A percentile compares a stretch with the other conserved stretches of the same genome.
Conservation (phyloP, 2,113 vertebrate genomes). For the Oryzias woworae region DNA sequence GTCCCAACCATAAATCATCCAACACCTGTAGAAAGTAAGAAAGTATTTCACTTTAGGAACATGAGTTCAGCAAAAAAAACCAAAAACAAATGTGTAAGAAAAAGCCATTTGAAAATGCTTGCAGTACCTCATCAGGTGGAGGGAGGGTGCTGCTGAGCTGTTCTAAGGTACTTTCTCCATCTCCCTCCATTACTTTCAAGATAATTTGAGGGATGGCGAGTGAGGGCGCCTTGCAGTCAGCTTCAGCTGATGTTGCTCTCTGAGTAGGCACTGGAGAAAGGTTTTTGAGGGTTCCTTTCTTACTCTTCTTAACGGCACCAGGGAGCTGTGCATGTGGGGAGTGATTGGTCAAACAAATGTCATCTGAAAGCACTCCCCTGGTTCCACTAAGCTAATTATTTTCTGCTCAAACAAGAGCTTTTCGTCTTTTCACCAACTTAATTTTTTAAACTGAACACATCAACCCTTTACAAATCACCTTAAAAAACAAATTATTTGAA, state of each 20-base stretch:
- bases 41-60: background rate
- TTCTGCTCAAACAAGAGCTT: no score
- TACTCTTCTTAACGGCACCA: slow-evolving; percentile 65
- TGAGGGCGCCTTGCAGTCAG: slow-evolving; percentile 42
- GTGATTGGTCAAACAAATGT: background rate
- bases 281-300: slow-evolving; percentile 66
- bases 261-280: slow-evolving; percentile 28
- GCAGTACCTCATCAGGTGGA: slow-evolving; percentile 70
- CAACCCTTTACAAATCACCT: no score
- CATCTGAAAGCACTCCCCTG: background rate
- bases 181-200: slow-evolving; percentile 61
- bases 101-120: background rate
- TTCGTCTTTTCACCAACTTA: no score
- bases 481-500: no score
- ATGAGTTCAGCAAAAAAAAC: background rate
- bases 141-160: slow-evolving; percentile 76
- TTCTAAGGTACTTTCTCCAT: slow-evolving; percentile 44
- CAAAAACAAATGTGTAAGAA: background rate
- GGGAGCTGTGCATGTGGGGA: slow-evolving; percentile 39
- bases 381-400: no score
- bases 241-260: slow-evolving; percentile 28
- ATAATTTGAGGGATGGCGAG: slow-evolving; percentile 76
- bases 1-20: slow-evolving; percentile 80
- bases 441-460: no score
- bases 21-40: slow-evolving; percentile 76